These are phyloP conservation scores for Sclerodermus sp. DNA, from an alignment of 2,888 invertebrate genomes.

Conservation along the genomic window DNA sequence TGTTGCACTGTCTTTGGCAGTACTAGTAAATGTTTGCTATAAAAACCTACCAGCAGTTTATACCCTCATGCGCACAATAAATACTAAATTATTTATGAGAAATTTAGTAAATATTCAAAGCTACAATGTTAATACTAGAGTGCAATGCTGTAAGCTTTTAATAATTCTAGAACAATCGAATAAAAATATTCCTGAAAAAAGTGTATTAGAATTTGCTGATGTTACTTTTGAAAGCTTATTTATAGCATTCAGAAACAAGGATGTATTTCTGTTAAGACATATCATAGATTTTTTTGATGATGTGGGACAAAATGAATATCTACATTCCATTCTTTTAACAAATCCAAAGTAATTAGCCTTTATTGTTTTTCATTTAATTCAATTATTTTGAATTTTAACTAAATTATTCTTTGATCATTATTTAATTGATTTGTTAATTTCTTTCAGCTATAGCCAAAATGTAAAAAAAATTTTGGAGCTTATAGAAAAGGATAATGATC, in stretches of 20 bases:
- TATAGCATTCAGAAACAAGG: constrained; percentile 57
- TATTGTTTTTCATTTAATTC: neutral
- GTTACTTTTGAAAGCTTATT: constrained; percentile 60
- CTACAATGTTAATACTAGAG: constrained; percentile 54
- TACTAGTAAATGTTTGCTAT: constrained; percentile 78
- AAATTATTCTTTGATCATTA: neutral
- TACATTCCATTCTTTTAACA: constrained; percentile 41
- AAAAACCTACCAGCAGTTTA: constrained; percentile 77
- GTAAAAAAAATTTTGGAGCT: constrained; percentile 53
- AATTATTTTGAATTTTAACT: neutral
- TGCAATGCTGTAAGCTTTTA: constrained; percentile 62
- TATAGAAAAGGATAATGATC: constrained; percentile 46
- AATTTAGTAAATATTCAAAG: constrained; percentile 65
- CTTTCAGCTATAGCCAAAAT: constrained; percentile 50
- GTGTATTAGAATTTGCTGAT: constrained; percentile 58
- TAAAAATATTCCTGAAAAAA: constrained; percentile 59
- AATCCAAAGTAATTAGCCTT: constrained; percentile 41
- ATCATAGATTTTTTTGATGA: constrained; percentile 63
- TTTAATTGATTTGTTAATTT: neutral
- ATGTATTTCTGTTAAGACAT: constrained; percentile 59
- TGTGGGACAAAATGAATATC: constrained; percentile 53
- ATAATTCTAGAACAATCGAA: constrained; percentile 61
- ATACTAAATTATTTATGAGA: constrained; percentile 69
- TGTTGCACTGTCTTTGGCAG: constrained; percentile 64
- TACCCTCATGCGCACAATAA: constrained; percentile 71